Evolutionary conservation across 2,113 vertebrate species (phyloP).

Genomic region (Trichechus manatus): DNA sequence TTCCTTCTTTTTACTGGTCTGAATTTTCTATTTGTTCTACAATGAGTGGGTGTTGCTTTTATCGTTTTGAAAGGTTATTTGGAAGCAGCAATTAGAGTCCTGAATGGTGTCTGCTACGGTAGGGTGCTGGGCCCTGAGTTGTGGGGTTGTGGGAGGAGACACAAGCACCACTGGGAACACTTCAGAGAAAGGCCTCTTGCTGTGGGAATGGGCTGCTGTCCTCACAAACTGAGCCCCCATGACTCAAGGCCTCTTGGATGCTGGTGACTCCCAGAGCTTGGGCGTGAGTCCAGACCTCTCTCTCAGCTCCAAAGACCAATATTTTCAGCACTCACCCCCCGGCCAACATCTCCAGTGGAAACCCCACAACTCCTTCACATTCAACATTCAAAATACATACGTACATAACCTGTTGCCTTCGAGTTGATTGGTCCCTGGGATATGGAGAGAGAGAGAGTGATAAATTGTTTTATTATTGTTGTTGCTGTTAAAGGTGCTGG

Average conservation of each 20-base stretch:
- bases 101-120: fast-evolving
- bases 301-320: not conserved
- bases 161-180: fast-evolving
- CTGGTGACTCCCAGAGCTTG: not conserved
- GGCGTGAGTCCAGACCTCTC: not conserved
- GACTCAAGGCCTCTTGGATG: not conserved
- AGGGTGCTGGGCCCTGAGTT: not conserved
- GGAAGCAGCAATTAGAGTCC: not conserved
- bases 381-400: not conserved
- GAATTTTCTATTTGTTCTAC: conserved; percentile 17
- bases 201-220: not conserved
- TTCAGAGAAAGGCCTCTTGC: not conserved
- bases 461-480: not conserved
- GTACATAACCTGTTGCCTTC: too few relatives aligned
- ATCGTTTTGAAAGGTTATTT: not conserved
- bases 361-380: not conserved
- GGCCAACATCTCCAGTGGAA: not conserved
- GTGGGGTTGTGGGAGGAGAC: not conserved
- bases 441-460: too few relatives aligned
- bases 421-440: too few relatives aligned
- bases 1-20: not conserved
- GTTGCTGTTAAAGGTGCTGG: not conserved
- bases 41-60: not conserved
- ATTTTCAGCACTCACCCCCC: not conserved
- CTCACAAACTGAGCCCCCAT: not conserved